A percentile compares a stretch with the other conserved stretches of the same genome.
Conservation (phyloP, 2,797 vertebrate species). For the Odontamblyopus lacepedii region DNA sequence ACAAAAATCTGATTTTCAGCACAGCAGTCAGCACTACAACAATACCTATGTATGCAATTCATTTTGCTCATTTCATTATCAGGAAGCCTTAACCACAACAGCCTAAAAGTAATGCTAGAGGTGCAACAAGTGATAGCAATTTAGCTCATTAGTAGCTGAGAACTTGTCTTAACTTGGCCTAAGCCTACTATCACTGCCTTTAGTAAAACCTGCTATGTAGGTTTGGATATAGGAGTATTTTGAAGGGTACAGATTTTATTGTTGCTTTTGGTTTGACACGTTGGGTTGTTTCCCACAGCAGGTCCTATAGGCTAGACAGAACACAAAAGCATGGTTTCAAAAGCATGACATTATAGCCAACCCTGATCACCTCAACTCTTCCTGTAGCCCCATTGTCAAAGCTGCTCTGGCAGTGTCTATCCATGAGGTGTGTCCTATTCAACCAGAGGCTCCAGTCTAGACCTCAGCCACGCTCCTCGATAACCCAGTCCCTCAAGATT, state of each 20-base stretch:
- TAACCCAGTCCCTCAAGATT: constrained; percentile 61
- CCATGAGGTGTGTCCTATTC: constrained; percentile 16
- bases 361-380: neutral
- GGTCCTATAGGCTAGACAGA: neutral
- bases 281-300: neutral
- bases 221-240: neutral
- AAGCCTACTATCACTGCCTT: neutral
- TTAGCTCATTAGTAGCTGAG: neutral
- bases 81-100: neutral
- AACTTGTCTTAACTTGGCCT: neutral
- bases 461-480: constrained; percentile 53
- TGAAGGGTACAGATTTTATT: neutral
- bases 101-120: neutral
- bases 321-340: neutral
- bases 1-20: neutral
- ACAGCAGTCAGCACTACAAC: neutral
- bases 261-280: neutral
- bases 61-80: too few relatives aligned
- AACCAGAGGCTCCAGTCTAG: constrained; percentile 64
- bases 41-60: neutral
- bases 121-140: neutral
- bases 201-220: neutral
- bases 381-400: constrained; percentile 13
- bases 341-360: neutral
- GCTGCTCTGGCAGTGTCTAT: constrained; percentile 12